These are phyloP conservation scores for Fregata magnificens DNA, from an alignment of 2,113 vertebrate species.

Conservation along the genomic window DNA sequence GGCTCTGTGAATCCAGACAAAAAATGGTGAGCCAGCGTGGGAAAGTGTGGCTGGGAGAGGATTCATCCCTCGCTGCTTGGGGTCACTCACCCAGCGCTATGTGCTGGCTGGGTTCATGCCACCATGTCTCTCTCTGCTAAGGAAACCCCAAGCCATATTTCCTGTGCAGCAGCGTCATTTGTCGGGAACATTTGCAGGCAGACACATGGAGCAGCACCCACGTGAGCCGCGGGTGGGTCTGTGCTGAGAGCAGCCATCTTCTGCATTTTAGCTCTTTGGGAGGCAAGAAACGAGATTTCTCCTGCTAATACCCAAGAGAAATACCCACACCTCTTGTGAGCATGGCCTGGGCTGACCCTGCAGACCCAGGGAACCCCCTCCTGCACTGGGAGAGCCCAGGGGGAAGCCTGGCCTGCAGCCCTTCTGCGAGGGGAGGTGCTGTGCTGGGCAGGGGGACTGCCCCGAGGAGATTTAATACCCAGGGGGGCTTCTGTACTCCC, in stretches of 20 bases:
- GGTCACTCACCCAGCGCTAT: neutral
- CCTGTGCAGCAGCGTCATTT: neutral
- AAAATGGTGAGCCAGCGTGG: neutral
- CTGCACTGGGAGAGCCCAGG: rapidly evolving
- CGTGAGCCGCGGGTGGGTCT: neutral
- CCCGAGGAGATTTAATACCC: neutral
- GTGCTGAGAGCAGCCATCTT: neutral
- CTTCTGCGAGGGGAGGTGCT: neutral
- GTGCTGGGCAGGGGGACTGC: neutral
- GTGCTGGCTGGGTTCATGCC: neutral
- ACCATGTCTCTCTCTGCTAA: neutral
- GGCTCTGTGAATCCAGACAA: neutral
- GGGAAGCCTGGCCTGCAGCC: neutral
- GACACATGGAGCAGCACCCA: neutral
- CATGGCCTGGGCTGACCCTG: neutral
- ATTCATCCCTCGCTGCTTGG: neutral
- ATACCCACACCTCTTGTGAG: neutral
- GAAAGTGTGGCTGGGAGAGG: neutral
- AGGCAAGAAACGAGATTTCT: neutral
- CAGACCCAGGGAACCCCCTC: neutral
- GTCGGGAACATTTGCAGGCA: neutral
- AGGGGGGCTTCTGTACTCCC: neutral
- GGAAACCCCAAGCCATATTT: neutral
- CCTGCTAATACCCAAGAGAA: neutral
- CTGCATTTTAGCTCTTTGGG: neutral